These are phyloP conservation scores for Carabus problematicus DNA, from an alignment of 2,888 invertebrate species.

Conservation along the genomic window DNA sequence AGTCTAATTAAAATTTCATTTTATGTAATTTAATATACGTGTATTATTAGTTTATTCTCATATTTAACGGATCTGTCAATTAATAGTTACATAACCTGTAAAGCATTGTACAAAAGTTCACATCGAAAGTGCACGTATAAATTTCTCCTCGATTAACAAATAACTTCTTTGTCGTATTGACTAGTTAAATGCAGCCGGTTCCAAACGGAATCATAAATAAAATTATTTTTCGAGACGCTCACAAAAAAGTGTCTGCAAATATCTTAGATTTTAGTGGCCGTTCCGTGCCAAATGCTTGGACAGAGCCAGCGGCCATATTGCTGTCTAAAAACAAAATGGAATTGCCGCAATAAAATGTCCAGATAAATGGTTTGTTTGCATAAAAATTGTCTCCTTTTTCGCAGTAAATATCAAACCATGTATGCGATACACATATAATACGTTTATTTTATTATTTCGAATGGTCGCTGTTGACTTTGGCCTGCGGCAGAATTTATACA, in stretches of 20 bases:
- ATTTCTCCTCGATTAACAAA: too few species aligned
- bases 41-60: too few species aligned
- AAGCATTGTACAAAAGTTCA: too few species aligned
- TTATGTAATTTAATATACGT: too few species aligned
- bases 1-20: too few species aligned
- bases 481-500: background rate
- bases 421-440: constrained; percentile 5
- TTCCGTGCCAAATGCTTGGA: constrained; percentile 6
- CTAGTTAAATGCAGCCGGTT: constrained; percentile 25
- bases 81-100: too few species aligned
- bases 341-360: constrained; percentile 36
- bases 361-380: constrained; percentile 35
- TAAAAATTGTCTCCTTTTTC: constrained; percentile 24
- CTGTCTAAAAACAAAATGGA: constrained; percentile 41
- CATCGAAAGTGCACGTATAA: too few species aligned
- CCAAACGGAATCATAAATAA: constrained; percentile 20
- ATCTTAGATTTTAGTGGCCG: constrained; percentile 39
- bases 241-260: constrained; percentile 38
- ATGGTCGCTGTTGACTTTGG: constrained; percentile 10
- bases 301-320: constrained; percentile 22
- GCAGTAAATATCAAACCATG: constrained; percentile 12
- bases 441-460: constrained; percentile 16
- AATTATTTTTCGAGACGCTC: constrained; percentile 26
- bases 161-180: too few species aligned
- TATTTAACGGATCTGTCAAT: too few species aligned